phyloP scores from a whole-genome alignment of 1,140 invertebrate species.

The Pseudoatta argentina region DNA sequence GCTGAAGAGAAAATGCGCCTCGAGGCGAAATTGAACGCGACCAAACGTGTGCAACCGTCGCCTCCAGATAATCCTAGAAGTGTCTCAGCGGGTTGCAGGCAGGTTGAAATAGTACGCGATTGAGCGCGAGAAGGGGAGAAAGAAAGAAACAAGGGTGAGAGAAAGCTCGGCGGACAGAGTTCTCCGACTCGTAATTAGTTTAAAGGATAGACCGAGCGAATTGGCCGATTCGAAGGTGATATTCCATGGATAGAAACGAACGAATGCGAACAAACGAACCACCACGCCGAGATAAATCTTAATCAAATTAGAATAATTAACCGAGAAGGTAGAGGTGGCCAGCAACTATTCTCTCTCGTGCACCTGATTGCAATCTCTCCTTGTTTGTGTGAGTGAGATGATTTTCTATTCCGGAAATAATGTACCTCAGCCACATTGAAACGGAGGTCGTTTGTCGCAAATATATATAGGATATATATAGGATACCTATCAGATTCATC shows the following conservation, averaged over 20 bases:
- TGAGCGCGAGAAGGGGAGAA: neutral
- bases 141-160: neutral
- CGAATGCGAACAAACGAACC: conserved; percentile 34
- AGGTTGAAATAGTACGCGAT: conserved; percentile 19
- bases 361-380: conserved; percentile 48
- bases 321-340: conserved; percentile 12
- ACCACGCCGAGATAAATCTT: conserved; percentile 53
- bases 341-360: conserved; percentile 21
- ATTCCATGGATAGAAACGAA: conserved; percentile 47
- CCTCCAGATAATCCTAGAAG: conserved; percentile 31
- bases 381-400: conserved; percentile 11
- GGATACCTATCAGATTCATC: neutral
- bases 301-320: conserved; percentile 69
- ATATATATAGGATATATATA: neutral
- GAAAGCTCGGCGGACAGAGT: neutral
- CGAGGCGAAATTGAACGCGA: conserved; percentile 23
- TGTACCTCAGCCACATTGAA: conserved; percentile 2
- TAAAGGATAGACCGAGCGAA: conserved; percentile 48
- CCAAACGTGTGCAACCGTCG: conserved; percentile 1
- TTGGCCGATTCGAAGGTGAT: conserved; percentile 45
- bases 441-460: conserved; percentile 8
- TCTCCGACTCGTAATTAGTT: conserved; percentile 59
- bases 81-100: conserved; percentile 12
- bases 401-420: conserved; percentile 39
- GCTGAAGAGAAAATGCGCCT: conserved; percentile 27